Percentiles rank a stretch among this genome's conserved stretches.
These are phyloP conservation scores for Aleiodes testaceus DNA, from an alignment of 2,888 invertebrate species.

Conservation along the genomic window DNA sequence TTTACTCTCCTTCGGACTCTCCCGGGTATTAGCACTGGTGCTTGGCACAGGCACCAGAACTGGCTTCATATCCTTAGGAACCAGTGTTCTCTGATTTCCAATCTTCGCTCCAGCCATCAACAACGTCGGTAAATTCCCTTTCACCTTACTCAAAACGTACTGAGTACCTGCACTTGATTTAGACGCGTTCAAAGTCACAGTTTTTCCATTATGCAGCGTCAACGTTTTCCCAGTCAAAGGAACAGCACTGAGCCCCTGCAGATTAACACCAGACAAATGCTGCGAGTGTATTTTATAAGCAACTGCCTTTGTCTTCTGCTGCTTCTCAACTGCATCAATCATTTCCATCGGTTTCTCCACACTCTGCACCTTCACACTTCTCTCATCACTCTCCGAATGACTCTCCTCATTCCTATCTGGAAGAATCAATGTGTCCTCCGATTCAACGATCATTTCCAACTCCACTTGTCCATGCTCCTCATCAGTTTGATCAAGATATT, in stretches of 20 bases:
- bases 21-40: constrained; percentile 48
- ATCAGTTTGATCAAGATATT: constrained; percentile 60
- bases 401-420: constrained; percentile 43
- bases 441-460: constrained; percentile 59
- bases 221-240: constrained; percentile 60
- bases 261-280: neutral
- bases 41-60: neutral
- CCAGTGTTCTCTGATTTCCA: neutral
- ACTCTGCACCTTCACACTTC: constrained; percentile 38
- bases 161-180: constrained; percentile 58
- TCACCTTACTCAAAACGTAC: constrained; percentile 62
- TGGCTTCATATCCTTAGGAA: neutral
- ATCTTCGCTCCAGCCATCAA: constrained; percentile 45
- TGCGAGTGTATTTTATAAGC: constrained; percentile 53
- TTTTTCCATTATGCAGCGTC: constrained; percentile 61
- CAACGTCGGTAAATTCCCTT: constrained; percentile 57
- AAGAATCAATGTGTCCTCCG: constrained; percentile 41
- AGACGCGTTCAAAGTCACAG: constrained; percentile 60
- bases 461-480: constrained; percentile 58
- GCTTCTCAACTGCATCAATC: too few relatives aligned
- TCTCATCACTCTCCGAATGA: constrained; percentile 39
- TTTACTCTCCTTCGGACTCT: constrained; percentile 53
- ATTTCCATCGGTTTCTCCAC: constrained; percentile 42
- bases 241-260: constrained; percentile 46
- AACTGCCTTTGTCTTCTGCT: constrained; percentile 41